Percentiles rank a stretch among this genome's conserved stretches.
Conservation (phyloP, 2,888 invertebrate genomes). For the Ceriagrion tenellum region DNA sequence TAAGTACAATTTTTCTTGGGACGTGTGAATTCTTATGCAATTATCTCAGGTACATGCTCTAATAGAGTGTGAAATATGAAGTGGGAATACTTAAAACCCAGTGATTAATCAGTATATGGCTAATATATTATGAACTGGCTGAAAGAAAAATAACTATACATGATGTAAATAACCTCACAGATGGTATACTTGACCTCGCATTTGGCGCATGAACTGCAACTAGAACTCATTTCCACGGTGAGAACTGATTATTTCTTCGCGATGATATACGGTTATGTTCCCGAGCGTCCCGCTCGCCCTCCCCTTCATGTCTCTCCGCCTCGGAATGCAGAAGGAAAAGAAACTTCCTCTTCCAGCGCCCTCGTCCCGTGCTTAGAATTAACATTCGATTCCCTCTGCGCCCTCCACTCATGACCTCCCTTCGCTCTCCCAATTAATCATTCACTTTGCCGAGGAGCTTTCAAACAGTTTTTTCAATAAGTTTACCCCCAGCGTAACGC, state of each 20-base stretch:
- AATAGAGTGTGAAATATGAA: no score
- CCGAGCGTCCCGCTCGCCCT: neutral
- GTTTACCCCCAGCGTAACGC: neutral
- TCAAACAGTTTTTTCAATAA: constrained; percentile 52
- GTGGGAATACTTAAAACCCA: no score
- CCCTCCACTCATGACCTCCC: neutral
- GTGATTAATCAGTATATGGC: no score
- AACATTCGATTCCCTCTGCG: neutral
- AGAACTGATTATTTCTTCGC: neutral
- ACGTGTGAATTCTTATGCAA: no score
- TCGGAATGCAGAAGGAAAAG: neutral
- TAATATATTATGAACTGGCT: no score
- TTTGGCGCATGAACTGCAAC: neutral
- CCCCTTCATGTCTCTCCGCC: neutral
- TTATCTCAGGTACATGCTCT: no score
- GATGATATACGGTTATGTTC: neutral
- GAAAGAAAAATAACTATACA: no score
- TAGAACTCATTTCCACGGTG: neutral
- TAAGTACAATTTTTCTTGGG: no score
- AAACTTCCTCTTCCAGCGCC: neutral
- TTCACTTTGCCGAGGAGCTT: neutral
- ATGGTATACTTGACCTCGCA: neutral
- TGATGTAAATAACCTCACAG: no score
- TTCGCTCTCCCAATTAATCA: constrained; percentile 38
- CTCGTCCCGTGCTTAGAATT: neutral